Evolutionary conservation across 2,113 vertebrate genomes (phyloP), one percentile per base, ranked within the genome.

Genomic region (Daboia siamensis): DNA sequence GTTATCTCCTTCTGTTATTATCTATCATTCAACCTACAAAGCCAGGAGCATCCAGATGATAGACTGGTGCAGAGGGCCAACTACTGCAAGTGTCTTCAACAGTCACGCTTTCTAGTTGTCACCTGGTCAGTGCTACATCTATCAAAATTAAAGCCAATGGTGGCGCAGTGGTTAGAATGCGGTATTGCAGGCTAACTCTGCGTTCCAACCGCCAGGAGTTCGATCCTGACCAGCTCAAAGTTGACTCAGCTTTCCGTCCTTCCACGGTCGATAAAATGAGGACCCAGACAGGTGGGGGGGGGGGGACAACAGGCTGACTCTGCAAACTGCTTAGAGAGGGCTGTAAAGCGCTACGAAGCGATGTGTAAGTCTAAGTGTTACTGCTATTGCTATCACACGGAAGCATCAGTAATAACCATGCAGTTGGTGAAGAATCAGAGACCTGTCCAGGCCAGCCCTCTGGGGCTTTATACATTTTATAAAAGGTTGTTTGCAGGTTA

Each of bases 41-140:
- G n/a, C n/a, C 55, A 21, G 10, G n/a, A 88, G 39, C 54, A 52
- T 44, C 5, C 48, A 33, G 51, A 39, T 29, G 64, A 0, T 6
- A 4, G 74, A 13, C 11, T 39, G 51, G 74, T 12, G 10, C 0
- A 64, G 55, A 17, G 13, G 0, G 0, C 74, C 86, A 26, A 10
- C 39, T 0, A 20, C 29, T 7, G 0, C 10, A 17, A 48, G 51
- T 33, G 88, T 55, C 0, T 29, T 26, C 85, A 33, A 64, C 59
- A 2, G 88, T 93, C 39, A 52, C 0, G 0, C 26, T 24, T 59
- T 55, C 46, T 59, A 46, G 2, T n/a, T 12, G 55, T 61, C 33
- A 86, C 15, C n/a, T 29, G 24, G 56, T 17, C 57, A 69, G 5
- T 23, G 56, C 10, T 26, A 54, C 69, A 8, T 24, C 20, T 26